Conservation (phyloP, 2,797 vertebrate species). For the Cottoperca gobio region DNA sequence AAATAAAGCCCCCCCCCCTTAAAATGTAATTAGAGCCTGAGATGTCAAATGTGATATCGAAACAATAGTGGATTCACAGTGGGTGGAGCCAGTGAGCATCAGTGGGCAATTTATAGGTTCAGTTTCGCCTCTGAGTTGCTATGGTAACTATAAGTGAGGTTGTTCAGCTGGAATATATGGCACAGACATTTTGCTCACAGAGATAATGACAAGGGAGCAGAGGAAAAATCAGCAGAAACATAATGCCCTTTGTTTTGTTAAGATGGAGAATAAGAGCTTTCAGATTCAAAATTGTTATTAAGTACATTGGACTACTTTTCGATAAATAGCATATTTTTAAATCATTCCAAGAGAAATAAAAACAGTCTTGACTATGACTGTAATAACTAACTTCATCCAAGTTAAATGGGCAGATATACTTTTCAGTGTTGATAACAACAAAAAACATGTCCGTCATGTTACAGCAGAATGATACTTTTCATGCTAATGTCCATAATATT, state of each 20-base stretch:
- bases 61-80: constrained; percentile 73
- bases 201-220: constrained; percentile 61
- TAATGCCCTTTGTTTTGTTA: constrained; percentile 27
- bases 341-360: not conserved
- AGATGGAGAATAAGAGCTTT: not conserved
- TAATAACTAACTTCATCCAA: not conserved
- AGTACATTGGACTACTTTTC: not conserved
- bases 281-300: not conserved
- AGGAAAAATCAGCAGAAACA: constrained; percentile 49
- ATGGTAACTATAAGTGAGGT: constrained; percentile 85
- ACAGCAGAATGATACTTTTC: not conserved
- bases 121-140: constrained; percentile 82
- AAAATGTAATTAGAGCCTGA: constrained; percentile 43
- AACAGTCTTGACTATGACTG: no score
- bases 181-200: constrained; percentile 67
- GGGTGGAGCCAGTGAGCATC: constrained; percentile 66
- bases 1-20: not conserved
- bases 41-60: constrained; percentile 59
- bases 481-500: not conserved
- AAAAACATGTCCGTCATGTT: not conserved
- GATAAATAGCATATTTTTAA: not conserved
- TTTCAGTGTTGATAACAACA: not conserved
- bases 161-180: constrained; percentile 79
- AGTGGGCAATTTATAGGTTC: constrained; percentile 83
- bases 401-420: not conserved